Evolutionary conservation across 2,113 vertebrate genomes (phyloP).

Genomic region (Oriolus oriolus): DNA sequence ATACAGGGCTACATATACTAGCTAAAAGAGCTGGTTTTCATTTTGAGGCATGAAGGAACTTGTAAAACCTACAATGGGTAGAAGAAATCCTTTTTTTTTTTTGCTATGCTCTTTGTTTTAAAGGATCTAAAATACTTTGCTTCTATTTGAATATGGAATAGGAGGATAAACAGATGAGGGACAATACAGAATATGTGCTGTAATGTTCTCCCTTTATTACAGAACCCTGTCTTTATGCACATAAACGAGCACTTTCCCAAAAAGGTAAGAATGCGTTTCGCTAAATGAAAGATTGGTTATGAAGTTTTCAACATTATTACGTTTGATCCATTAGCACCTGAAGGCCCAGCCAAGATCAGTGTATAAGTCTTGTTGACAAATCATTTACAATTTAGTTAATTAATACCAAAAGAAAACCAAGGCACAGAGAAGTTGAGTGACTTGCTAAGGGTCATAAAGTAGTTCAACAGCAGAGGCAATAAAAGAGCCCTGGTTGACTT

Average conservation of each 20-base stretch:
- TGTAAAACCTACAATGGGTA: not conserved
- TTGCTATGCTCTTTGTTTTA: not conserved
- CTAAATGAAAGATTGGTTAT: not conserved
- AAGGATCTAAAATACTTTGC: not conserved
- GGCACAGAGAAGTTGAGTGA: not conserved
- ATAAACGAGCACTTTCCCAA: not conserved
- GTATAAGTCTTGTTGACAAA: not conserved
- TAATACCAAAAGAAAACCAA: conserved; percentile 38
- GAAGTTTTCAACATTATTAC: not conserved
- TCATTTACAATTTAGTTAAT: conserved; percentile 43
- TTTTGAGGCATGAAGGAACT: not conserved
- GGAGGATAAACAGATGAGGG: not conserved
- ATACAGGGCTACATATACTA: not conserved
- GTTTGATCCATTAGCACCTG: not conserved
- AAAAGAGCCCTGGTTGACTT: conserved; percentile 3
- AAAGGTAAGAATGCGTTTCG: not conserved
- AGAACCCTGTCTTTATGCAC: not conserved
- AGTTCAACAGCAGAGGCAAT: not conserved
- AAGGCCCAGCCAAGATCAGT: not conserved
- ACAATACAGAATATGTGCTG: not conserved
- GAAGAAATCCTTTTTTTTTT: not conserved
- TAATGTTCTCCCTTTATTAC: not conserved
- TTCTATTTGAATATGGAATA: not conserved
- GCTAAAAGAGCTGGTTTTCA: not conserved
- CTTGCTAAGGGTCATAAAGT: conserved; percentile 21